Evolutionary conservation across 2,113 vertebrate genomes (phyloP), one percentile per base, ranked within the genome.

Genomic region (Hypanus sabinus): DNA sequence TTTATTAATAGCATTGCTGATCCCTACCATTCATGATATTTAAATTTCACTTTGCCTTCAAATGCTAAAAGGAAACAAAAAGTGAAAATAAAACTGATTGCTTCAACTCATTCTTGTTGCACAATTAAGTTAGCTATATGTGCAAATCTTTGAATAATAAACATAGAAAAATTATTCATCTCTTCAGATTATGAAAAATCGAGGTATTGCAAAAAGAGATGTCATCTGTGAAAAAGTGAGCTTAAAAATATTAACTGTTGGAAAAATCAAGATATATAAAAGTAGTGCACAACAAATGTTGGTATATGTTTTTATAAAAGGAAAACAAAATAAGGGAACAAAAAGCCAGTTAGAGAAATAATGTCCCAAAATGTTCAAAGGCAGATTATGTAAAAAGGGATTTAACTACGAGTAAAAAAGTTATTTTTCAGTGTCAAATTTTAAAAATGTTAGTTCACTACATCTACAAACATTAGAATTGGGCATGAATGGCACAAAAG

Each of bases 151-250:
- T 99, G 98, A 98, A 98, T 99, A 99, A 99, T 98, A 99, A 99
- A 99, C 98, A 98, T 99, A 99, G 98, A 99, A 99, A 99, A 99
- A 98, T 98, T 99, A 99, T 93, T 93, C 70, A 93, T 93, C 91
- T 93, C 98, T 98, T 98, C 99, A 98, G 98, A 99, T 99, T 98
- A 99, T 98, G 98, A 99, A 99, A 99, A 99, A 99, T 99, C 99
- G 98, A 99, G 98, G 98, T 99, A 99, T 99, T 99, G 98, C 98
- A 99, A 99, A 99, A 99, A 98, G 99, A 99, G 98, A 98, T 98
- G 98, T 98, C 98, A 98, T 98, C 98, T 98, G 98, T 99, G 98
- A 98, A 99, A 99, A 97, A 99, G 98, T 99, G 98, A 99, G 98
- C 99, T 98, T 99, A 99, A 99, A 99, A 99, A 97, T 97, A 97